Base-by-base conservation (phyloP, 2,113 vertebrate species). In the Notarius quadriscutis region DNA sequence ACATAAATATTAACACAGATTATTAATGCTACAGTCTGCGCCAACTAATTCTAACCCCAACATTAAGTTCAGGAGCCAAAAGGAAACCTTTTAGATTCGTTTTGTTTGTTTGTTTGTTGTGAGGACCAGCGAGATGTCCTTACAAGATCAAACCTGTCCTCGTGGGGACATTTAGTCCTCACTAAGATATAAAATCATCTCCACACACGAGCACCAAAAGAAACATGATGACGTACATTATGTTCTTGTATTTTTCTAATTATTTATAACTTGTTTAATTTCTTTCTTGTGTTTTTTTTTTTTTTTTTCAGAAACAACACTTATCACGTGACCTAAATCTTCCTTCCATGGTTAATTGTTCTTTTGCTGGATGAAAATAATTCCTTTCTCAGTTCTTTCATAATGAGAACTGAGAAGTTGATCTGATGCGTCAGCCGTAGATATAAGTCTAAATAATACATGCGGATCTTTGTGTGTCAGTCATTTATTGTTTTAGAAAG, bases 401-500 rank as follows among this genome's bases (percentile, higher is more conserved):
- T 5, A 17, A 15, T 58, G 57, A 58, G 57, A 14, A 4, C 78
- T 50, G 20, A 65, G 58, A 50, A 85, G 75, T 82, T 62, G 72
- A 48, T 85, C 75, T 62, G 67, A 85, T 71, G 79, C 84, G 89
- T 90, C 93, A 96, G 88, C 92, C 95, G 90, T 89, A 75, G 86
- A 89, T 90, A 92, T 92, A 84, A 91, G 91, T 80, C 81, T 58
- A 90, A 88, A 90, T 90, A 88, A 93, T 91, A 90, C 88, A 93
- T 93, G 91, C 6, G 92, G 94, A 96, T 94, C 90, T 88, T 79
- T 78, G 81, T 93, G 92, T 51, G 85, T 90, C 89, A 89, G 81
- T 94, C 93, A 93, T 94, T 92, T 92, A 77, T 93, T 87, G n/a
- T 93, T 94, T 93, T 87, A 69, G 78, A 93, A 91, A 95, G 90